phyloP scores from a whole-genome alignment of 2,888 invertebrate species.

The Agriopis leucophaearia region DNA sequence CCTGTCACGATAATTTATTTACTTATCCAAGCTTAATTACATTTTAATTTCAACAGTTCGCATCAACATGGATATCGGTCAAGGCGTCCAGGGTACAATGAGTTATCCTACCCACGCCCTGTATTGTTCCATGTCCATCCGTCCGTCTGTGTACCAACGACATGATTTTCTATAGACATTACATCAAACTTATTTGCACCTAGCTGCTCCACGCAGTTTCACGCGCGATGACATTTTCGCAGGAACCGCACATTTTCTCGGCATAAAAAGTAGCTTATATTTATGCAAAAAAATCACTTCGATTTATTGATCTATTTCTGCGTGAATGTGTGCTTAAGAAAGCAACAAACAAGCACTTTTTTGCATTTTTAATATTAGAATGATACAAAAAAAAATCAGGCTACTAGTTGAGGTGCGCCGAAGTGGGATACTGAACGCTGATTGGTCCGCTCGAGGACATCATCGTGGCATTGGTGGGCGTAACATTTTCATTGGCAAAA shows the following conservation, averaged over 20 bases:
- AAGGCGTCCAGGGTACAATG: conserved; percentile 82
- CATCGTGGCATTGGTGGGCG: background rate
- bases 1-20: conserved; percentile 34
- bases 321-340: no score
- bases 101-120: conserved; percentile 81
- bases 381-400: no score
- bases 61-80: conserved; percentile 79
- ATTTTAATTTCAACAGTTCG: conserved; percentile 47
- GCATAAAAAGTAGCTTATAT: no score
- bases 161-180: background rate
- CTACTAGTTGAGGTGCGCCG: background rate
- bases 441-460: background rate
- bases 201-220: no score
- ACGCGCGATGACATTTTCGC: no score
- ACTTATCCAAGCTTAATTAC: conserved; percentile 44
- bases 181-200: no score
- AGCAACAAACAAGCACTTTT: no score
- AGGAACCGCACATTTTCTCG: no score
- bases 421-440: background rate
- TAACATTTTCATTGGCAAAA: background rate
- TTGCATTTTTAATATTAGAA: no score
- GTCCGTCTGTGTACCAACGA: conserved; percentile 66
- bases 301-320: no score
- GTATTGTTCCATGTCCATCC: conserved; percentile 79
- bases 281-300: no score